A percentile compares a stretch with the other conserved stretches of the same genome.
phyloP scores from a whole-genome alignment of 2,888 invertebrate genomes.

The Megastigmus dorsalis region DNA sequence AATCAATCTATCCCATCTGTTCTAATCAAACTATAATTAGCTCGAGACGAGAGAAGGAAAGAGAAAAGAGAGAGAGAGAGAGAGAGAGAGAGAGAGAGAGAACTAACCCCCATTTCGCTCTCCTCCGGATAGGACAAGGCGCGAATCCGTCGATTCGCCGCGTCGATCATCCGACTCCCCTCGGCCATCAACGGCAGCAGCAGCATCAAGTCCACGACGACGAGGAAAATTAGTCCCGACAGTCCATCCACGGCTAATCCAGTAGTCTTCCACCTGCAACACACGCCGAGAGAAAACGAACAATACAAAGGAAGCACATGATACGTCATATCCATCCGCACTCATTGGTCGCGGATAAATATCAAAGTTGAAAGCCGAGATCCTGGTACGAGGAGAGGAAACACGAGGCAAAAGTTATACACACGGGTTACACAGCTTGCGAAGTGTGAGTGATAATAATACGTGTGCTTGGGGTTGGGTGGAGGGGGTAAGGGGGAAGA shows the following conservation, averaged over 20 bases:
- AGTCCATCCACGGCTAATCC: background rate
- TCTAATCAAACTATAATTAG: too few relatives aligned
- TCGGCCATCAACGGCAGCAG: background rate
- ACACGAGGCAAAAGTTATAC: too few relatives aligned
- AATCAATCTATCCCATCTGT: too few relatives aligned
- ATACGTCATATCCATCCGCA: background rate
- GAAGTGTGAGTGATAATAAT: too few relatives aligned
- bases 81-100: too few relatives aligned
- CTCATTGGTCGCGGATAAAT: background rate
- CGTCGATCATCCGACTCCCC: slow-evolving; percentile 47
- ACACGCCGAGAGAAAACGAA: background rate
- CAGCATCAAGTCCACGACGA: too few relatives aligned
- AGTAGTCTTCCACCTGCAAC: slow-evolving; percentile 37
- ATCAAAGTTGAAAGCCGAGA: background rate
- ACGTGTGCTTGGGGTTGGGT: too few relatives aligned
- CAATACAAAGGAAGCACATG: background rate
- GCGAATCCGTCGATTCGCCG: slow-evolving; percentile 60
- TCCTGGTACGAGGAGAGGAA: too few relatives aligned
- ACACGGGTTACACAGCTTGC: too few relatives aligned
- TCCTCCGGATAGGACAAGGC: slow-evolving; percentile 65
- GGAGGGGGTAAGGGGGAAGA: too few relatives aligned
- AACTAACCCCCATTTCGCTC: slow-evolving; percentile 66
- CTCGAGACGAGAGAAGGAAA: too few relatives aligned
- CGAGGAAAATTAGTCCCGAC: slow-evolving; percentile 21
- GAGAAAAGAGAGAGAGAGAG: too few relatives aligned